A percentile compares a stretch with the other conserved stretches of the same genome.
Conservation (phyloP, 1,140 invertebrate species). For the Drosophila nebulosa region DNA sequence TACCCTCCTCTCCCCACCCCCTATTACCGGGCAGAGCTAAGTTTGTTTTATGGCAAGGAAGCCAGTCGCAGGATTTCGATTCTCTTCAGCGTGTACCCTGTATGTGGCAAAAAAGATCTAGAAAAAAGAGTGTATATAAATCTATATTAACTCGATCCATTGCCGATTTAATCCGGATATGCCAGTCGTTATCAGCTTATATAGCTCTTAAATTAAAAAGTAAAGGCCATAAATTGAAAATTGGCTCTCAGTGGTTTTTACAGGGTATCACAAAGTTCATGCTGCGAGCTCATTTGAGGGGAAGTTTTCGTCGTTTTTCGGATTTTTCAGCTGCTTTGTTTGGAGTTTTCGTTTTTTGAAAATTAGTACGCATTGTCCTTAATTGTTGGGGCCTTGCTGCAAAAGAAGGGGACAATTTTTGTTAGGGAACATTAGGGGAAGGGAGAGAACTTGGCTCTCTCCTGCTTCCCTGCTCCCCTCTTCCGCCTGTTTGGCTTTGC, state of each 20-base stretch:
- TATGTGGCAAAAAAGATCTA: not conserved
- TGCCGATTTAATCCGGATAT: not conserved
- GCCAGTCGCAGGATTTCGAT: not conserved
- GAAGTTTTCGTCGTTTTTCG: conserved; percentile 11
- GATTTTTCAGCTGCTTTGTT: not conserved
- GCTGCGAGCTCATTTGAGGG: not conserved
- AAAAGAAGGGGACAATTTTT: conserved; percentile 24
- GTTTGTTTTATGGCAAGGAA: not conserved
- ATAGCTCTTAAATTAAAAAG: too few species aligned
- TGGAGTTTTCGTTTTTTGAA: conserved; percentile 58
- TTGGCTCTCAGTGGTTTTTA: not conserved
- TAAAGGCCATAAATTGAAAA: too few species aligned
- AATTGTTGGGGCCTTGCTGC: conserved; percentile 63
- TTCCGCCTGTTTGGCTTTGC: conserved; percentile 43
- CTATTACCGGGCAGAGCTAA: not conserved
- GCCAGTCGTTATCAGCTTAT: too few species aligned
- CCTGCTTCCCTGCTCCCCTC: conserved; percentile 22
- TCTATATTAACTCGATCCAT: not conserved
- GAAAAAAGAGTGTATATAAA: not conserved
- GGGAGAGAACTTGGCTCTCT: not conserved
- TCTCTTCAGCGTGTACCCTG: not conserved
- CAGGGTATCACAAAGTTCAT: not conserved
- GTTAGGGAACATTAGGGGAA: not conserved
- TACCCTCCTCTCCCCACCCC: not conserved
- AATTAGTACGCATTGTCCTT: conserved; percentile 75